These are phyloP conservation scores for Aphelenchoides fujianensis DNA, from an alignment of 1,140 invertebrate species.

Conservation along the genomic window DNA sequence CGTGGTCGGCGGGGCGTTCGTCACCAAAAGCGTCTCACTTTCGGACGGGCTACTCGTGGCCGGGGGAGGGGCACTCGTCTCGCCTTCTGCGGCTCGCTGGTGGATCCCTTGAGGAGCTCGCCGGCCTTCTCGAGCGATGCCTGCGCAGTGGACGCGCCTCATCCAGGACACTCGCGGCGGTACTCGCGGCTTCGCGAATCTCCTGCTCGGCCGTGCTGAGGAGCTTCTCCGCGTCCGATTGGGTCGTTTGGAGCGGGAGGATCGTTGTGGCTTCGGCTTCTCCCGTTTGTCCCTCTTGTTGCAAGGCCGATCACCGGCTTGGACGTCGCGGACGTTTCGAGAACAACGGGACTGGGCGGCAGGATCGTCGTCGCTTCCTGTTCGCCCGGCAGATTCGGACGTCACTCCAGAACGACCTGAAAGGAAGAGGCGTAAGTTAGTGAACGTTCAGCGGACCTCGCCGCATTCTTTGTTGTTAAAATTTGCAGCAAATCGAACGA, in stretches of 20 bases:
- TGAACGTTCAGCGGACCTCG: no score
- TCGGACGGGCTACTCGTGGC: no score
- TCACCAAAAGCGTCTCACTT: not conserved
- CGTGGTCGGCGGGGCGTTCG: not conserved
- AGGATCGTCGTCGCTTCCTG: no score
- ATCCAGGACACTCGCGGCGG: not conserved
- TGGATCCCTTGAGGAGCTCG: not conserved
- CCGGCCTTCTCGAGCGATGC: not conserved
- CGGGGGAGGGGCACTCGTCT: not conserved
- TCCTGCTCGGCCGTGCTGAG: not conserved
- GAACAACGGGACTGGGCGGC: no score
- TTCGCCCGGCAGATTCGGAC: no score
- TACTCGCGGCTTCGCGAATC: not conserved
- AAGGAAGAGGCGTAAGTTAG: no score
- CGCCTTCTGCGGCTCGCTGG: not conserved
- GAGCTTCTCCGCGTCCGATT: not conserved
- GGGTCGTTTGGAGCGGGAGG: not conserved
- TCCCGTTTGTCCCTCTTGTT: not conserved
- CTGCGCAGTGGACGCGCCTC: not conserved
- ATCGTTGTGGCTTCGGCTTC: constrained; percentile 6
- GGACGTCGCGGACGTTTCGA: no score
- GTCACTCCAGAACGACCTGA: no score
- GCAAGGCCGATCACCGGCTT: not conserved
- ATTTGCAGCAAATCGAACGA: no score
- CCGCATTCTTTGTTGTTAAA: no score